Conservation (phyloP, 2,888 invertebrate species). For the Eupithecia abbreviata region DNA sequence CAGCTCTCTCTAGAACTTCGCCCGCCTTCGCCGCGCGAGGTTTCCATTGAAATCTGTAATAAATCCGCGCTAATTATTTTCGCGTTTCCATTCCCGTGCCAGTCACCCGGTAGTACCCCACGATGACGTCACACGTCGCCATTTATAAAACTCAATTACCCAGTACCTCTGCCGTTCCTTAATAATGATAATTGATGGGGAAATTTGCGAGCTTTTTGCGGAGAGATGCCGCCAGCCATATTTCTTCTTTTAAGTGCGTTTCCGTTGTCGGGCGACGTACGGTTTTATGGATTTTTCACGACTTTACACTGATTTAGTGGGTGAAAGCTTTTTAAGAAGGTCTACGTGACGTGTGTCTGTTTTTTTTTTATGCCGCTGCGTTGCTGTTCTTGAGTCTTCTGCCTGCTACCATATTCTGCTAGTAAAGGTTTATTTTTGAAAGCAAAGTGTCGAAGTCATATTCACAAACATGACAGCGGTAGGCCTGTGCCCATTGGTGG, state of each 20-base stretch:
- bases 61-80: background rate
- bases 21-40: no score
- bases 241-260: slow-evolving; percentile 68
- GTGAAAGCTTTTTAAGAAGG: slow-evolving; percentile 11
- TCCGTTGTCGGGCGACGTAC: slow-evolving; percentile 50
- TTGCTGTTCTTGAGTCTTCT: background rate
- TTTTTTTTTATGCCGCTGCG: background rate
- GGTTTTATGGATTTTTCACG: slow-evolving; percentile 33
- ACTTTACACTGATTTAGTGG: slow-evolving; percentile 16
- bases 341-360: background rate
- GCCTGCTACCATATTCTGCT: background rate
- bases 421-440: background rate
- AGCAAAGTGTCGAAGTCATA: background rate
- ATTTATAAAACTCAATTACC: slow-evolving; percentile 84
- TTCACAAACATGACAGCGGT: background rate
- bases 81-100: background rate
- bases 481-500: background rate
- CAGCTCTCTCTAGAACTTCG: background rate
- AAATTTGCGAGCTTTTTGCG: slow-evolving; percentile 83
- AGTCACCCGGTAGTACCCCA: slow-evolving; percentile 39
- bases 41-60: no score
- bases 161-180: slow-evolving; percentile 65
- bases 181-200: slow-evolving; percentile 84
- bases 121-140: slow-evolving; percentile 70
- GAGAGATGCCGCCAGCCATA: slow-evolving; percentile 76